These are phyloP conservation scores for Aurelia aurita complex sp. Pacific DNA, from an alignment of 30 jellyfish, hydroid and myxozoan species.

Conservation along the genomic window DNA sequence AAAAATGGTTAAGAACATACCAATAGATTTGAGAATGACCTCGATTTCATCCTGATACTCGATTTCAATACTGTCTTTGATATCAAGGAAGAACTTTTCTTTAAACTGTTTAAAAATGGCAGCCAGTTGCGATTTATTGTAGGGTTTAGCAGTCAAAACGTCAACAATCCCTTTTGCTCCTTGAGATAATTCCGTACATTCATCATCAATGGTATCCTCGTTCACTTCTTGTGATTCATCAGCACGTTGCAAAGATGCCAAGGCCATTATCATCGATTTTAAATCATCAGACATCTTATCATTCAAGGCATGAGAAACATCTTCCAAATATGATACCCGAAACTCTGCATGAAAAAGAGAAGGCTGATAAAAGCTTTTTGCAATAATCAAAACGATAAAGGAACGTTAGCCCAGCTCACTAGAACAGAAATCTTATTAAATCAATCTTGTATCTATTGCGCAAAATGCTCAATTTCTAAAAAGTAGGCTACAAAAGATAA, in stretches of 20 bases:
- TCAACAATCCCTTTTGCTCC: constrained; percentile 49
- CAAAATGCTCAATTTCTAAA: too few species aligned
- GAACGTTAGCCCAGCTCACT: too few species aligned
- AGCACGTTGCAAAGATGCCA: constrained; percentile 47
- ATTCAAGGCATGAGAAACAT: constrained; percentile 44
- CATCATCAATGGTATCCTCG: constrained; percentile 26
- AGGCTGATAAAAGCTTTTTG: background rate
- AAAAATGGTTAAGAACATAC: background rate
- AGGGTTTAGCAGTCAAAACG: constrained; percentile 31
- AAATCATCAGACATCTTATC: constrained; percentile 33
- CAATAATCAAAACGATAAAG: too few species aligned
- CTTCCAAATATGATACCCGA: constrained; percentile 56
- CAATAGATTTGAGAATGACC: constrained; percentile 36
- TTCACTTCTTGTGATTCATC: constrained; percentile 43
- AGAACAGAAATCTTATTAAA: too few species aligned
- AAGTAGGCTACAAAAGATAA: too few species aligned
- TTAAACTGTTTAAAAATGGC: constrained; percentile 50
- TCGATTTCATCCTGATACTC: constrained; percentile 77
- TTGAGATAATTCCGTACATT: constrained; percentile 42
- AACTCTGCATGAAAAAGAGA: constrained; percentile 16
- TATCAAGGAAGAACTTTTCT: constrained; percentile 55
- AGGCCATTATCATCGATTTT: constrained; percentile 42
- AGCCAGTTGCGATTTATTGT: constrained; percentile 37
- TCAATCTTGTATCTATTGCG: too few species aligned
- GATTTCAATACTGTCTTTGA: constrained; percentile 73